Evolutionary conservation across 2,113 vertebrate genomes (phyloP), one percentile per base, ranked within the genome.

Genomic region (Alectura lathami): DNA sequence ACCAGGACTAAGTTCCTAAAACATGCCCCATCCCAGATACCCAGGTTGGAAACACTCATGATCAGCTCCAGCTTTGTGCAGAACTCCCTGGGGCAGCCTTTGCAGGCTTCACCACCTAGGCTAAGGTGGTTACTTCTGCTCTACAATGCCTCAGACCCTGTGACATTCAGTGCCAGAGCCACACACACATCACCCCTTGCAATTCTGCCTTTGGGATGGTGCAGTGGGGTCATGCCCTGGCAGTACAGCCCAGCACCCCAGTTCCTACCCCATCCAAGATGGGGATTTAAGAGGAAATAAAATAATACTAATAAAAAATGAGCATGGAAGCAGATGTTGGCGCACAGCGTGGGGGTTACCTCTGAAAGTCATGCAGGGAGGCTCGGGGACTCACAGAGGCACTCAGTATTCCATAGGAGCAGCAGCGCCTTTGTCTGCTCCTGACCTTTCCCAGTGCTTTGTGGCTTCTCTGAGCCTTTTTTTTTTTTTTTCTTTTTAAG

Each of bases 371-470:
- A 0, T 45, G 14, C 4, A 0, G 53, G 57, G 68, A 17, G 29
- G 42, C 7, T 45, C 26, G 34, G 45, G 69, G 67, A 14, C 8
- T 13, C 7, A 2, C 13, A 2, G 73, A 30, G 51, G 2, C 13
- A 21, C 27, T 86, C 4, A 23, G 36, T 83, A 60, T 83, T 82
- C 77, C 70, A 34, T 36, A 29, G 24, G 40, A 68, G 66, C 77
- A 64, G 68, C 4, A 2, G 40, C 3, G 74, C 92, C 91, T 97
- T 91, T 91, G 92, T 94, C 91, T 91, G 70, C 66, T 63, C 73
- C 91, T 95, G 94, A 96, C 94, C 94, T 96, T 97, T 94, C 94
- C 89, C 94, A 83, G 36, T 2, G 78, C 93, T 92, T 48, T 89
- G 89, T 56, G 81, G 43, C 81, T 93, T 75, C 86, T 91, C 78